Conservation (phyloP, 2,113 vertebrate genomes). For the Hippocampus guttulatus region DNA sequence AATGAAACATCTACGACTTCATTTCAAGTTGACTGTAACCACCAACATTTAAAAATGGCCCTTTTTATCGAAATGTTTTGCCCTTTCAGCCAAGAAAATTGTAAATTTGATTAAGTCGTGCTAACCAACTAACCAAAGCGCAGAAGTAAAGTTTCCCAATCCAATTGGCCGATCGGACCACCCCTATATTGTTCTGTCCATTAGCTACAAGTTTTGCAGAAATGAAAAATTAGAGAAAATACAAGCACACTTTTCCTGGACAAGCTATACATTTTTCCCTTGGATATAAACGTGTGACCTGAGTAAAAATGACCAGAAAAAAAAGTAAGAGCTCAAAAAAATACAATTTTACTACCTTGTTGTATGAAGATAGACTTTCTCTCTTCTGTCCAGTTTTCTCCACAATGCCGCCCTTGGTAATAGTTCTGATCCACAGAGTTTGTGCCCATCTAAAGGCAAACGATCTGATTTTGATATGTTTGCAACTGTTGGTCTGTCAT, state of each 20-base stretch:
- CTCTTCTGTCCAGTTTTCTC: slow-evolving; percentile 76
- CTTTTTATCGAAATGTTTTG: too few relatives aligned
- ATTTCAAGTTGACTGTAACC: too few relatives aligned
- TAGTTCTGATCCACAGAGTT: slow-evolving; percentile 84
- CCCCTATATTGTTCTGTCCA: too few relatives aligned
- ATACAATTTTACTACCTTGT: slow-evolving; percentile 72
- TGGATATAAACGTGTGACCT: neutral
- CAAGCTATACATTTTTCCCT: neutral
- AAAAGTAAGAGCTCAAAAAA: neutral
- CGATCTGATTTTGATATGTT: neutral
- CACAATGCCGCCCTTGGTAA: slow-evolving; percentile 85
- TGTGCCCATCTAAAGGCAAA: slow-evolving; percentile 65
- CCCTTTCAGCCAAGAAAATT: too few relatives aligned
- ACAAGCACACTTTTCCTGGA: neutral
- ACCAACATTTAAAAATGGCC: too few relatives aligned
- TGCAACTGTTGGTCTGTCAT: neutral
- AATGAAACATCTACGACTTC: neutral
- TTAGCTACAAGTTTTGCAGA: too few relatives aligned
- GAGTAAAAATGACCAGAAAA: neutral
- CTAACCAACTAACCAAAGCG: too few relatives aligned
- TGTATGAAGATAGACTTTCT: slow-evolving; percentile 73
- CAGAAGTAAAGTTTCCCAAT: too few relatives aligned
- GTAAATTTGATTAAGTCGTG: too few relatives aligned
- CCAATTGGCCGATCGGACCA: too few relatives aligned
- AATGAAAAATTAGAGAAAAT: neutral